These are phyloP conservation scores for Crepidodera aurea DNA, from an alignment of 2,888 invertebrate species.

Conservation along the genomic window DNA sequence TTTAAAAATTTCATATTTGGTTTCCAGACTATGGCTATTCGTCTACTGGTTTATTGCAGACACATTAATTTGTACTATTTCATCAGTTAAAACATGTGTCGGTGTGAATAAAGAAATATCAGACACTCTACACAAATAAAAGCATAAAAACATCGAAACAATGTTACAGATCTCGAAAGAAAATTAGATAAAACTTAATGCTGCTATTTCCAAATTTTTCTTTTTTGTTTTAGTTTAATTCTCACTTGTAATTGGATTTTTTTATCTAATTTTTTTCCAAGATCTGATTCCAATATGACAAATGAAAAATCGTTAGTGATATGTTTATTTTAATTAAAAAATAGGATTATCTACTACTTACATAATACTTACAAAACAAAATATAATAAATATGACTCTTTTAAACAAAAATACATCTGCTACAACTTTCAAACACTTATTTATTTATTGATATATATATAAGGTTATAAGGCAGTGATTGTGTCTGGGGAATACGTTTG, in stretches of 20 bases:
- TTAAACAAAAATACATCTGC: slow-evolving; percentile 4
- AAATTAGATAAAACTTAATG: too few relatives aligned
- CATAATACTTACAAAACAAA: slow-evolving; percentile 32
- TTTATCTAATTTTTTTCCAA: background rate
- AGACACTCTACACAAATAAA: background rate
- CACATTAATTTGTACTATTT: slow-evolving; percentile 38
- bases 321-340: slow-evolving; percentile 40
- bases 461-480: too few relatives aligned
- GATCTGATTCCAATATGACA: slow-evolving; percentile 1
- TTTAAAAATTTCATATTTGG: too few relatives aligned
- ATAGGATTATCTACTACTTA: slow-evolving; percentile 31
- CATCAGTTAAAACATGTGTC: slow-evolving; percentile 22
- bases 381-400: slow-evolving; percentile 21
- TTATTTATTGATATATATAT: too few relatives aligned
- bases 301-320: slow-evolving; percentile 38
- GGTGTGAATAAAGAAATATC: background rate
- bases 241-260: too few relatives aligned
- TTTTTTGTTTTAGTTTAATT: background rate
- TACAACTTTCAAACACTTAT: background rate
- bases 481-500: too few relatives aligned
- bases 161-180: background rate
- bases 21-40: background rate
- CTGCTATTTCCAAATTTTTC: too few relatives aligned
- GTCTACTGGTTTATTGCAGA: slow-evolving; percentile 34
- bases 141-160: background rate